Evolutionary conservation across 2,888 invertebrate species (phyloP).

Genomic region (Meiosimyza decipiens): DNA sequence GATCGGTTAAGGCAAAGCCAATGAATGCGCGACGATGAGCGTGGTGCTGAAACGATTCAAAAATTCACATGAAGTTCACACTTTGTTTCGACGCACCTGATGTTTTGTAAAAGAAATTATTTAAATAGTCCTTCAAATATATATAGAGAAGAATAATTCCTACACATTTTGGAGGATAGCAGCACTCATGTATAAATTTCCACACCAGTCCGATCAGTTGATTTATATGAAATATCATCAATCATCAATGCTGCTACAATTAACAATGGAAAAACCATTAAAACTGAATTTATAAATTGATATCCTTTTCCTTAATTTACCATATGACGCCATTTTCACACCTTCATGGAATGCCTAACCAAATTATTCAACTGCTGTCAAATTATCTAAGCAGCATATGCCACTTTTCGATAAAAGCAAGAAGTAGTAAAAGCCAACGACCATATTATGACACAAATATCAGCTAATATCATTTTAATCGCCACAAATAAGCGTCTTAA

Average conservation of each 20-base stretch:
- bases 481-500: conserved; percentile 50
- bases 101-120: no score
- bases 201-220: background rate
- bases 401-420: background rate
- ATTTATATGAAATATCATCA: conserved; percentile 58
- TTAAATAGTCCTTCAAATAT: no score
- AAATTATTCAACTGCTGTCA: conserved; percentile 4
- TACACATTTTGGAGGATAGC: no score
- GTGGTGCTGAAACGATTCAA: no score
- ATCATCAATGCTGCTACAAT: conserved; percentile 55
- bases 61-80: no score
- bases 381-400: conserved; percentile 38
- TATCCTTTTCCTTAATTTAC: conserved; percentile 34
- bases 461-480: conserved; percentile 62
- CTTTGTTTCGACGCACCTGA: no score
- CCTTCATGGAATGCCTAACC: background rate
- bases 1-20: no score
- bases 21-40: no score
- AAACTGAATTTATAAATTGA: conserved; percentile 24
- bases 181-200: no score
- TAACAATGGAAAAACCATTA: conserved; percentile 40
- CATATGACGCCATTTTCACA: conserved; percentile 30
- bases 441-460: conserved; percentile 19
- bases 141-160: no score
- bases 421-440: background rate